Conservation (phyloP, 2,113 vertebrate genomes). For the Eulemur rufifrons region DNA sequence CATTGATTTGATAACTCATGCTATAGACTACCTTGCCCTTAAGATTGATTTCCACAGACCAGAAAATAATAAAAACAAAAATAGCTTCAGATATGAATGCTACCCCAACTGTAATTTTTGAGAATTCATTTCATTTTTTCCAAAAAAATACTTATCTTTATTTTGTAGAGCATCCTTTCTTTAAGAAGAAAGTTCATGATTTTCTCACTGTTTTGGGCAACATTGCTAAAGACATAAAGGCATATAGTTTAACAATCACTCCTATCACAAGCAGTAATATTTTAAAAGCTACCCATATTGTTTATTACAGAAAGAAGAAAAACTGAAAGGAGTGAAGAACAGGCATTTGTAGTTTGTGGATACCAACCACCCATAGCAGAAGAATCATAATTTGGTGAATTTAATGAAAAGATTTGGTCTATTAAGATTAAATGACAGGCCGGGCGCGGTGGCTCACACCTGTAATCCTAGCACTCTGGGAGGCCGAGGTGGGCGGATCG, state of each 20-base stretch:
- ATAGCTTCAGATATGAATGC: not conserved
- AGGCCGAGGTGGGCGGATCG: too few species aligned
- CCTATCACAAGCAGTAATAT: not conserved
- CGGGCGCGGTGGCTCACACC: too few species aligned
- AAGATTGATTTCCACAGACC: not conserved
- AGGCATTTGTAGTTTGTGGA: not conserved
- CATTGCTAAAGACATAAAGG: not conserved
- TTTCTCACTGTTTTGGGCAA: not conserved
- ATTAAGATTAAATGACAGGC: not conserved
- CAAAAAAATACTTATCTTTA: not conserved
- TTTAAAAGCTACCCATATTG: not conserved
- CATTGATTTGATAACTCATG: not conserved
- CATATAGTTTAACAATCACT: not conserved
- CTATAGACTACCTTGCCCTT: not conserved
- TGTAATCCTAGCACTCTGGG: too few species aligned
- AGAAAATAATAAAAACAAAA: not conserved
- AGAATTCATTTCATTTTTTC: not conserved
- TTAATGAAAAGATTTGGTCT: not conserved
- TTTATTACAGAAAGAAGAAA: constrained; percentile 31
- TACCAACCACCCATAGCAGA: not conserved
- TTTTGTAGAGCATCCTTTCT: not conserved
- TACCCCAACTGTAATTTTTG: not conserved
- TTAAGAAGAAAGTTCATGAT: not conserved
- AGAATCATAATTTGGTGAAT: not conserved
- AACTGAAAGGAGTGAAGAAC: not conserved